A percentile compares a stretch with the other conserved stretches of the same genome.
Evolutionary conservation across 2,113 vertebrate genomes (phyloP).

Genomic region (Melanerpes aurifrons): DNA sequence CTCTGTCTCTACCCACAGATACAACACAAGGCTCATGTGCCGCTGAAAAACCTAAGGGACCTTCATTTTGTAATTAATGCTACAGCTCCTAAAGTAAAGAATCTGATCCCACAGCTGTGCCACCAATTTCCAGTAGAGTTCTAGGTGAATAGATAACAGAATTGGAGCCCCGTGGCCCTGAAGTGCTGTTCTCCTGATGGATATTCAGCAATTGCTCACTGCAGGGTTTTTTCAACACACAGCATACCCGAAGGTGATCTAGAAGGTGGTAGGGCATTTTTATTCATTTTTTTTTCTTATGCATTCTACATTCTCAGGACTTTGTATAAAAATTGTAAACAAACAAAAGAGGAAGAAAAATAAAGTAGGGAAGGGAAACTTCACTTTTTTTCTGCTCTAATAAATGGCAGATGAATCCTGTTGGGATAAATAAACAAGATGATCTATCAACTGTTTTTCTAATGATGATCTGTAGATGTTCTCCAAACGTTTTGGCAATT

Average conservation of each 20-base stretch:
- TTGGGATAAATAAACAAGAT: neutral
- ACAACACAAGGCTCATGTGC: fast-evolving
- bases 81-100: neutral
- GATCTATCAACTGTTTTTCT: neutral
- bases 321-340: neutral
- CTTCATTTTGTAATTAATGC: neutral
- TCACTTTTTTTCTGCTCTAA: neutral
- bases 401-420: neutral
- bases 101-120: neutral
- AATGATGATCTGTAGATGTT: neutral
- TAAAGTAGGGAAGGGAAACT: neutral
- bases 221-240: neutral
- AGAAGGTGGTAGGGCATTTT: neutral
- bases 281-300: neutral
- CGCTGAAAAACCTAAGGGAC: neutral
- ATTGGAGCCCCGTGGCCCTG: neutral
- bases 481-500: neutral
- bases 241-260: neutral
- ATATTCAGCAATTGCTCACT: too few relatives aligned
- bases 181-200: neutral
- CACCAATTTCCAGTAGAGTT: neutral
- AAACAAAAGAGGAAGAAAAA: neutral
- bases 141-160: neutral
- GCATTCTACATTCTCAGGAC: neutral
- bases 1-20: neutral